Conservation (phyloP, 2,113 vertebrate species). For the Gnathonemus longibarbis region DNA sequence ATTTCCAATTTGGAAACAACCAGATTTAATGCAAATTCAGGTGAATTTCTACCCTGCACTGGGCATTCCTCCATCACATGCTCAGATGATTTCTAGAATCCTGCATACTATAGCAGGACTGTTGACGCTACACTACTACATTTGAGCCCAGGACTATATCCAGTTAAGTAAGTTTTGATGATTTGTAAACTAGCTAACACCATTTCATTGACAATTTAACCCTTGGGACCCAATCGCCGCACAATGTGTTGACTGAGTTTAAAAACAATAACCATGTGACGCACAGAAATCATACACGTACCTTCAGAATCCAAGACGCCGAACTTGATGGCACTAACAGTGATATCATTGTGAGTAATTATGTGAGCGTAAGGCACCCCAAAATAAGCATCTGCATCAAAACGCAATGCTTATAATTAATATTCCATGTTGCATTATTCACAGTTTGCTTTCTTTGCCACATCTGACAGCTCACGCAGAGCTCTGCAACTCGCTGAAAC, state of each 20-base stretch:
- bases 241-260: background rate
- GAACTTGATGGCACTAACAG: too few species aligned
- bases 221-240: background rate
- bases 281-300: too few species aligned
- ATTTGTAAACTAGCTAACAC: background rate
- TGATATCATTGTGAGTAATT: too few species aligned
- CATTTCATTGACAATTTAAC: background rate
- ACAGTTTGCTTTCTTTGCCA: too few species aligned
- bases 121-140: background rate
- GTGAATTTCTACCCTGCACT: background rate
- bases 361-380: too few species aligned
- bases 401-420: too few species aligned
- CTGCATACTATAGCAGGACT: background rate
- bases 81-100: too few species aligned
- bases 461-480: too few species aligned
- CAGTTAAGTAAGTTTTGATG: background rate
- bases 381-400: too few species aligned
- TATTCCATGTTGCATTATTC: too few species aligned
- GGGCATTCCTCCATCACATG: background rate
- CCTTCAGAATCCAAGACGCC: too few species aligned
- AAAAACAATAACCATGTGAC: background rate
- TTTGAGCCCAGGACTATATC: background rate
- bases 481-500: too few species aligned
- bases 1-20: background rate
- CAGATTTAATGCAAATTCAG: background rate